These are phyloP conservation scores for Oligia strigilis DNA, from an alignment of 2,888 invertebrate genomes.

Conservation along the genomic window DNA sequence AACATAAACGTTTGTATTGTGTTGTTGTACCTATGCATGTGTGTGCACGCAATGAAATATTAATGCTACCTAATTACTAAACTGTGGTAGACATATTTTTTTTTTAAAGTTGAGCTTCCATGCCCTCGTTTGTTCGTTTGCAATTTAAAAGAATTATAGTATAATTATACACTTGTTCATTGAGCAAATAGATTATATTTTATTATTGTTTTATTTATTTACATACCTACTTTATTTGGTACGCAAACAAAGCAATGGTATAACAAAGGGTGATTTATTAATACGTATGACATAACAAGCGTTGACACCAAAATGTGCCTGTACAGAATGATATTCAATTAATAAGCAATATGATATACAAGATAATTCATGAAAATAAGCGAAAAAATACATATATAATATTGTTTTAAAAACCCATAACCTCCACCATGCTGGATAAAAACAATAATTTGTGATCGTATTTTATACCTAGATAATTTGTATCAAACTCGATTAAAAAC, in stretches of 20 bases:
- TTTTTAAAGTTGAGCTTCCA: too few species aligned
- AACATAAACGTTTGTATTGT: neutral
- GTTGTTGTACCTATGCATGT: neutral
- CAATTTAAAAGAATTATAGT: neutral
- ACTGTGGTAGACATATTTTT: neutral
- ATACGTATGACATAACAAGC: constrained; percentile 23
- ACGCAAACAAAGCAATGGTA: constrained; percentile 40
- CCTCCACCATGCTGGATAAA: neutral
- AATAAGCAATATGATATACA: constrained; percentile 13
- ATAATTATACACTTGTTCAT: constrained; percentile 3
- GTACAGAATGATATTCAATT: constrained; percentile 39
- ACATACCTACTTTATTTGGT: constrained; percentile 30
- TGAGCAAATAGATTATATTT: constrained; percentile 11
- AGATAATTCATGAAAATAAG: constrained; percentile 11
- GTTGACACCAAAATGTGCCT: constrained; percentile 19
- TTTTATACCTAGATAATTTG: neutral
- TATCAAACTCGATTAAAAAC: neutral
- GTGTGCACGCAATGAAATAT: neutral
- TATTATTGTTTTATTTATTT: constrained; percentile 22
- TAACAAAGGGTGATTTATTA: constrained; percentile 55
- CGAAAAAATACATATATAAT: neutral
- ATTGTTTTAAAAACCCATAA: neutral
- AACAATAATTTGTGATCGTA: neutral
- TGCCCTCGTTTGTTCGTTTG: neutral
- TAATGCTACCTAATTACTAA: neutral